Percentiles rank a stretch among this genome's conserved stretches.
Conservation (phyloP, 1,140 invertebrate genomes). For the Drosophila funebris region DNA sequence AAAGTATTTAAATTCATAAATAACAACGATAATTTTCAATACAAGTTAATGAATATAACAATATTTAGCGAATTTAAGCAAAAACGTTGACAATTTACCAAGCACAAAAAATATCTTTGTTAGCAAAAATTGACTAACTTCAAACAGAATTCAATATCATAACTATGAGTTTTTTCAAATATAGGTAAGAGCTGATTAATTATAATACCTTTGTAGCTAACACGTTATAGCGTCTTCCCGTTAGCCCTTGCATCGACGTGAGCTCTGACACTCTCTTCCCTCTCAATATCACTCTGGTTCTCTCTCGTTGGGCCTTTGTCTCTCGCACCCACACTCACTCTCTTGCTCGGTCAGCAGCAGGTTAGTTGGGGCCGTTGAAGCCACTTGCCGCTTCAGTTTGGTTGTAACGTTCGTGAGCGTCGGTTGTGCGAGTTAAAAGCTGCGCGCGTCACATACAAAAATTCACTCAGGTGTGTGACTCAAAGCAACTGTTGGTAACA, state of each 20-base stretch:
- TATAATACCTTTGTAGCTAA: too few relatives aligned
- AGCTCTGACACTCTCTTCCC: not conserved
- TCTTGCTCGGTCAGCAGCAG: constrained; percentile 4
- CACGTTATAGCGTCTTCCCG: too few relatives aligned
- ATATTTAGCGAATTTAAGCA: too few relatives aligned
- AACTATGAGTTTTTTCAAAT: not conserved
- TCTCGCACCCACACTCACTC: constrained; percentile 32
- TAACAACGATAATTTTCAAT: too few relatives aligned
- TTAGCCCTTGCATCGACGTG: not conserved
- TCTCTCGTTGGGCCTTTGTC: not conserved
- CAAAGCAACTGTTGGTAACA: constrained; percentile 67
- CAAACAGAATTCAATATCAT: too few relatives aligned
- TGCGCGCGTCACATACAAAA: constrained; percentile 54
- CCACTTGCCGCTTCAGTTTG: constrained; percentile 39
- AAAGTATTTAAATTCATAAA: too few relatives aligned
- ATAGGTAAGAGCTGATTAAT: too few relatives aligned
- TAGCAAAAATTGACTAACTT: too few relatives aligned
- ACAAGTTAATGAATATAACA: too few relatives aligned
- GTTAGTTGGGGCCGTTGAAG: constrained; percentile 6
- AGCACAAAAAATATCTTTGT: too few relatives aligned
- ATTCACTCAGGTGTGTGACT: constrained; percentile 54
- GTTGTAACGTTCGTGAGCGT: constrained; percentile 50
- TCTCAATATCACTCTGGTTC: not conserved
- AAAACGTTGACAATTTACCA: too few relatives aligned
- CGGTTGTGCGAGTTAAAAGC: constrained; percentile 54